A percentile compares a stretch with the other conserved stretches of the same genome.
phyloP scores from a whole-genome alignment of 1,140 invertebrate genomes.

The Zaprionus lachaisei region DNA sequence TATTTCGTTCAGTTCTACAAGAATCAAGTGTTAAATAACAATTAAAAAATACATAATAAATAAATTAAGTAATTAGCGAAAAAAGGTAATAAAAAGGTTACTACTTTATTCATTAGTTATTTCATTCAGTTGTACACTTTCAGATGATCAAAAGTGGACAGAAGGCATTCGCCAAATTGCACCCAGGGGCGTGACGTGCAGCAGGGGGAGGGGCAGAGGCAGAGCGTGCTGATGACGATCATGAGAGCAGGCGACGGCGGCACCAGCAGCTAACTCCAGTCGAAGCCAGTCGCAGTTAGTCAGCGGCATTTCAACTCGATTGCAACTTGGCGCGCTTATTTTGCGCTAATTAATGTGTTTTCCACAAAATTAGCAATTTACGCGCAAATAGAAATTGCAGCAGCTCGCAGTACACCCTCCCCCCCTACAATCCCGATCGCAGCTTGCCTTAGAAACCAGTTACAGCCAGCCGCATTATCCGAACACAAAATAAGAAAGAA shows the following conservation, averaged over 20 bases:
- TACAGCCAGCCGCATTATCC: conserved; percentile 40
- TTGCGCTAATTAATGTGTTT: conserved; percentile 83
- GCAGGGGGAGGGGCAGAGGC: not conserved
- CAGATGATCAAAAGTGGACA: conserved; percentile 22
- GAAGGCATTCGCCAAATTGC: conserved; percentile 38
- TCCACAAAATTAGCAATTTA: conserved; percentile 82
- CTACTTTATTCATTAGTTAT: not conserved
- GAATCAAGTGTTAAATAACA: not conserved
- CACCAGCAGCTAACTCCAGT: not conserved
- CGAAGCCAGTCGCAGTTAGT: conserved; percentile 1
- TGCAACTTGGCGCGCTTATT: conserved; percentile 64
- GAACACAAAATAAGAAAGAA: conserved; percentile 29
- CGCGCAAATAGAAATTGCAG: conserved; percentile 76
- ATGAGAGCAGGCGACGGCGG: conserved; percentile 11
- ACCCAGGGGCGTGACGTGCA: not conserved
- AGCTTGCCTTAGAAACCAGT: conserved; percentile 41
- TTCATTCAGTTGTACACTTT: not conserved
- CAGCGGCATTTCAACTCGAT: conserved; percentile 26
- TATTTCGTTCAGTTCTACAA: not conserved
- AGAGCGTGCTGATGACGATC: conserved; percentile 34
- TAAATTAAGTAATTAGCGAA: not conserved
- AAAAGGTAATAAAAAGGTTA: not conserved
- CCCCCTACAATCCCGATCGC: not conserved
- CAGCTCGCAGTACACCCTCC: conserved; percentile 17
- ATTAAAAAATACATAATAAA: not conserved